Evolutionary conservation across 2,888 invertebrate species (phyloP).

Genomic region (Gortyna flavago): DNA sequence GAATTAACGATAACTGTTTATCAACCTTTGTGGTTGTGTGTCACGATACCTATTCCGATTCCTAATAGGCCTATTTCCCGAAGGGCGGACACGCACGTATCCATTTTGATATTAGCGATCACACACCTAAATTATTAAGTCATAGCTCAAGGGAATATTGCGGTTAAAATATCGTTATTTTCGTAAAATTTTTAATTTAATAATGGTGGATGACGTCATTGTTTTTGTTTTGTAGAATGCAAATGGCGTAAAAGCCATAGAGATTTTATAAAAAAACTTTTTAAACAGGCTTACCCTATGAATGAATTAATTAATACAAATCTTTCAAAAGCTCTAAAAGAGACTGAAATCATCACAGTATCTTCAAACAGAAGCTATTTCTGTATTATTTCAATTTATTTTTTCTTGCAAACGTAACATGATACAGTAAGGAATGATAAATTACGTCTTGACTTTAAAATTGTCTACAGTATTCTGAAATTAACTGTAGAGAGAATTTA

Average conservation of each 20-base stretch:
- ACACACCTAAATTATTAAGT: slow-evolving; percentile 73
- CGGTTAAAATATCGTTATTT: slow-evolving; percentile 64
- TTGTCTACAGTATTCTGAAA: not conserved
- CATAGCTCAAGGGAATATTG: slow-evolving; percentile 63
- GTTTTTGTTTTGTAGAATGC: not conserved
- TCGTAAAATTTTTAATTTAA: slow-evolving; percentile 36
- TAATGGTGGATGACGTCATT: slow-evolving; percentile 16
- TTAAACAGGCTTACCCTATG: not conserved
- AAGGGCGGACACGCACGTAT: slow-evolving; percentile 67
- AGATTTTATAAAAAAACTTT: not conserved
- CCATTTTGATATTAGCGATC: slow-evolving; percentile 74
- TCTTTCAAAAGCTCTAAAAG: not conserved
- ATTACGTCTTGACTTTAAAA: slow-evolving; percentile 9
- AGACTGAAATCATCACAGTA: not conserved
- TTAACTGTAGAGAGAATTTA: not conserved
- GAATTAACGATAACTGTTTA: slow-evolving; percentile 54
- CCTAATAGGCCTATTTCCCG: slow-evolving; percentile 67
- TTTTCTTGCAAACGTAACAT: not conserved
- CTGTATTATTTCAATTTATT: not conserved
- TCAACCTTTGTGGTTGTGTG: slow-evolving; percentile 61
- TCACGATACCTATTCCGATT: slow-evolving; percentile 66
- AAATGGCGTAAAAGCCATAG: not conserved
- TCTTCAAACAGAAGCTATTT: slow-evolving; percentile 12
- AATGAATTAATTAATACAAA: not conserved
- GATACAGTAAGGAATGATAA: slow-evolving; percentile 16